phyloP scores from a whole-genome alignment of 2,113 vertebrate species.

The Nerophis ophidion region DNA sequence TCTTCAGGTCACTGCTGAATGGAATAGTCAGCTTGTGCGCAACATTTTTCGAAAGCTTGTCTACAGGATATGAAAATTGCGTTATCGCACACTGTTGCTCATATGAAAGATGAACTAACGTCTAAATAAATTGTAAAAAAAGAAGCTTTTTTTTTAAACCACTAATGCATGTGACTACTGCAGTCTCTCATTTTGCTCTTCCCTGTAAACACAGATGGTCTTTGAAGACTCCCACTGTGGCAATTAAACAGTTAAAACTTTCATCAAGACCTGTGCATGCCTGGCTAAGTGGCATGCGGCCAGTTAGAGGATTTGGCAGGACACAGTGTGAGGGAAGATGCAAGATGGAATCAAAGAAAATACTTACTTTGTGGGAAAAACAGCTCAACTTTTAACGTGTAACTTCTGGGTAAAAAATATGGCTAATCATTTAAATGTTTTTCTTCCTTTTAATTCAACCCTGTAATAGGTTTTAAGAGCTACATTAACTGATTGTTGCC shows the following conservation, averaged over 20 bases:
- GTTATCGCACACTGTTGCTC: background rate
- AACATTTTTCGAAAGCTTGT: constrained; percentile 17
- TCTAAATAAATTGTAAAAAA: constrained; percentile 11
- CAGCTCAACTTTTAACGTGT: constrained; percentile 19
- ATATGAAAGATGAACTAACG: background rate
- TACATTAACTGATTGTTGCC: no score
- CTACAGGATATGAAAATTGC: constrained; percentile 10
- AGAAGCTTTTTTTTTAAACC: constrained; percentile 16
- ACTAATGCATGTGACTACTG: constrained; percentile 25
- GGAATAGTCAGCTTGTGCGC: constrained; percentile 24
- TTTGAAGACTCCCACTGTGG: constrained; percentile 66
- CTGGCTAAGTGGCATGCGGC: constrained; percentile 62
- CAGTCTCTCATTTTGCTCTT: constrained; percentile 35
- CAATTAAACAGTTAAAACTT: constrained; percentile 76
- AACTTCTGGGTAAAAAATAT: constrained; percentile 33
- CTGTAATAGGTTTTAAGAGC: no score
- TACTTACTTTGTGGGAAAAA: background rate
- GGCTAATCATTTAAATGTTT: no score
- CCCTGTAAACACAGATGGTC: constrained; percentile 69
- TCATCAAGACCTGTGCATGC: constrained; percentile 70
- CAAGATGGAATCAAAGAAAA: constrained; percentile 10
- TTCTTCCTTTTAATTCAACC: no score
- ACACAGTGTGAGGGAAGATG: constrained; percentile 12
- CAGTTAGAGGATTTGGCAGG: constrained; percentile 55
- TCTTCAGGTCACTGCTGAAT: constrained; percentile 28